Conservation (phyloP, 2,113 vertebrate genomes). For the Calonectris borealis region DNA sequence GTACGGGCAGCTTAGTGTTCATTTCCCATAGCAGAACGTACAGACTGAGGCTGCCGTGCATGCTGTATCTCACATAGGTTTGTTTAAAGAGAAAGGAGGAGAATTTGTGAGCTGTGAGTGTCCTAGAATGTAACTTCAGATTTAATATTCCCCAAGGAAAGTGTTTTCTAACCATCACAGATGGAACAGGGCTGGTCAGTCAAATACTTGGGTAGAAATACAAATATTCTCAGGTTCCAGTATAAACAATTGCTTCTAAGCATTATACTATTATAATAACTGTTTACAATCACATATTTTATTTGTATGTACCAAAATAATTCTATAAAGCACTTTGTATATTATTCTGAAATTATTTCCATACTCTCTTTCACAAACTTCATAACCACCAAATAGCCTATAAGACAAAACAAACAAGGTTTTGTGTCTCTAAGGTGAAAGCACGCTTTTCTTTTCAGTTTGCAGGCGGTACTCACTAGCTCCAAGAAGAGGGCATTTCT, state of each 20-base stretch:
- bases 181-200: background rate
- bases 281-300: background rate
- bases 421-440: background rate
- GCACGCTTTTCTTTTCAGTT: background rate
- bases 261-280: background rate
- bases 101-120: background rate
- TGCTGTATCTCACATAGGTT: fast-evolving
- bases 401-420: background rate
- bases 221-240: background rate
- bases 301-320: background rate
- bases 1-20: background rate
- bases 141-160: background rate
- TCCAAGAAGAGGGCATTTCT: background rate
- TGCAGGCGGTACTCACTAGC: background rate
- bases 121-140: background rate
- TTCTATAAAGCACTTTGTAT: background rate
- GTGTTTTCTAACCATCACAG: background rate
- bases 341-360: background rate
- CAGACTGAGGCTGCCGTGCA: fast-evolving
- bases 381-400: background rate
- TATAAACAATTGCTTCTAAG: background rate
- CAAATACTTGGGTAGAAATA: background rate
- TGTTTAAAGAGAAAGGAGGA: background rate
- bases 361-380: background rate
- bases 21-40: background rate